A percentile compares a stretch with the other conserved stretches of the same genome.
Evolutionary conservation across 2,113 vertebrate genomes (phyloP).

Genomic region (Platichthys stellatus): DNA sequence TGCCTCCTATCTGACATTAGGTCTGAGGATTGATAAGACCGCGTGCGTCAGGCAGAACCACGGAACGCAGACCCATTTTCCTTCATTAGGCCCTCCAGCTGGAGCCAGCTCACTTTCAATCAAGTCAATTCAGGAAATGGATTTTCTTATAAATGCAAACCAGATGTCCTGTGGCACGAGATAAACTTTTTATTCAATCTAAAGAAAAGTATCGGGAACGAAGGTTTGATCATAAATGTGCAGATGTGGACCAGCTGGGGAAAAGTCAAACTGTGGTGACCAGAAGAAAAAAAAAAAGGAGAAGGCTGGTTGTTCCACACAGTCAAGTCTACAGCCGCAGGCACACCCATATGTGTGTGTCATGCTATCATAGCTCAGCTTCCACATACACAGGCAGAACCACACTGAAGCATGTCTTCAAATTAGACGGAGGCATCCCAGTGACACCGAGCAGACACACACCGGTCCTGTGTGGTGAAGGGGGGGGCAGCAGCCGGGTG

Average conservation of each 20-base stretch:
- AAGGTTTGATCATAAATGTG: constrained; percentile 17
- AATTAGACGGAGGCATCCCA: constrained; percentile 54
- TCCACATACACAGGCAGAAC: constrained; percentile 15
- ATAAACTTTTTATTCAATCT: constrained; percentile 52
- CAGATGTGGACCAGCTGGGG: constrained; percentile 6
- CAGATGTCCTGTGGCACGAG: constrained; percentile 61
- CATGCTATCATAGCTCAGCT: constrained; percentile 36
- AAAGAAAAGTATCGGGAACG: constrained; percentile 17
- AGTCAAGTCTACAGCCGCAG: constrained; percentile 38
- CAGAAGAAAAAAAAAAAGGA: not conserved
- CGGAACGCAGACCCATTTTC: constrained; percentile 64
- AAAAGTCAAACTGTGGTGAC: constrained; percentile 15
- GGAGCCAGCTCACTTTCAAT: constrained; percentile 72
- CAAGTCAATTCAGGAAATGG: constrained; percentile 74
- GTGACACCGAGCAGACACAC: constrained; percentile 58
- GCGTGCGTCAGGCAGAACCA: constrained; percentile 57
- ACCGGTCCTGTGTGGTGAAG: constrained; percentile 41
- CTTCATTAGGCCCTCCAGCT: constrained; percentile 70
- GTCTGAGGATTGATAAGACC: constrained; percentile 66
- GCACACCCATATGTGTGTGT: constrained; percentile 58
- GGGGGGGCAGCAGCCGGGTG: constrained; percentile 58
- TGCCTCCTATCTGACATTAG: constrained; percentile 42
- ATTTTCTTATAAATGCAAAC: constrained; percentile 71
- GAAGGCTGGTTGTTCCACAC: not conserved
- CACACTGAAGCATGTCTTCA: constrained; percentile 48